Percentiles rank a stretch among this genome's conserved stretches.
Conservation (phyloP, 2,888 invertebrate species). For the Tupiocoris notatus region DNA sequence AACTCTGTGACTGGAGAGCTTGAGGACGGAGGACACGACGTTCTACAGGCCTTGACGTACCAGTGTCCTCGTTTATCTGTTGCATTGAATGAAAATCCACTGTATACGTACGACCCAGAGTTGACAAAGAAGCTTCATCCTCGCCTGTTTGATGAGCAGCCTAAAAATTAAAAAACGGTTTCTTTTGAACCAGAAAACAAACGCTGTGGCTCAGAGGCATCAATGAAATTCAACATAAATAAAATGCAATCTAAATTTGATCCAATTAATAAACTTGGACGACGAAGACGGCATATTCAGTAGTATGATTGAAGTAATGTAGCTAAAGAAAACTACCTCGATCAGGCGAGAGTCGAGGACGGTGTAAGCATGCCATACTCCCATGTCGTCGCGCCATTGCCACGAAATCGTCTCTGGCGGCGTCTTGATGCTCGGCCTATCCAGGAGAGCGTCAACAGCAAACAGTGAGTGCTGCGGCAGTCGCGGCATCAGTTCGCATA, state of each 20-base stretch:
- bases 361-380: constrained; percentile 86
- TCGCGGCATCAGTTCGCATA: constrained; percentile 95
- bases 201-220: no score
- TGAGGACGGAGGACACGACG: constrained; percentile 69
- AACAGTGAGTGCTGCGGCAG: constrained; percentile 94
- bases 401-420: constrained; percentile 69
- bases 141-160: constrained; percentile 90
- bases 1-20: constrained; percentile 40
- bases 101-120: constrained; percentile 90
- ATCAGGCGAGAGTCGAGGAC: constrained; percentile 90
- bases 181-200: no score
- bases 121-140: constrained; percentile 90
- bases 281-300: no score
- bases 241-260: no score
- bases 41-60: constrained; percentile 89
- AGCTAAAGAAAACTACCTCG: no score
- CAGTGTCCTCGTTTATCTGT: constrained; percentile 97
- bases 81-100: constrained; percentile 97
- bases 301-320: no score
- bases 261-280: no score
- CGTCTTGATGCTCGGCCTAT: constrained; percentile 67
- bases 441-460: constrained; percentile 83
- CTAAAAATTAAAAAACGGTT: constrained; percentile 51
- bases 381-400: constrained; percentile 97
- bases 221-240: no score